Evolutionary conservation across 2,888 invertebrate genomes (phyloP).

Genomic region (Pollenia angustigena): DNA sequence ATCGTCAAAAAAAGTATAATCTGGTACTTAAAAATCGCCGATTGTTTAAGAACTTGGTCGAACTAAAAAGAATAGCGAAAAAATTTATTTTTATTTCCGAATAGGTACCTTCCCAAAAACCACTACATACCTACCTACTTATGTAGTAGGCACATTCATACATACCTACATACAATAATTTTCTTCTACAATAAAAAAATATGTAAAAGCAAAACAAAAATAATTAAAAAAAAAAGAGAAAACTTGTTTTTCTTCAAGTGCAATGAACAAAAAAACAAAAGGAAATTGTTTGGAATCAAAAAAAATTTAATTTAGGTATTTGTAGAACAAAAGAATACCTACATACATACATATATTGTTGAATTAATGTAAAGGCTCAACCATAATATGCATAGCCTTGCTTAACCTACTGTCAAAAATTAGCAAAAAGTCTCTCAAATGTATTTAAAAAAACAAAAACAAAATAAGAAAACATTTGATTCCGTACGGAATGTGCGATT

Average conservation of each 20-base stretch:
- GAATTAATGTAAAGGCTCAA: conserved; percentile 51
- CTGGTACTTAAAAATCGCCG: conserved; percentile 23
- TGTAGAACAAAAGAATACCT: conserved; percentile 53
- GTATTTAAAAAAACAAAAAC: too few relatives aligned
- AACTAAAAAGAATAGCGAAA: conserved; percentile 18
- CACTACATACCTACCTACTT: too few relatives aligned
- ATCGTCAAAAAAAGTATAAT: background rate
- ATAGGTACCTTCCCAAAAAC: too few relatives aligned
- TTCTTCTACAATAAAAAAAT: background rate
- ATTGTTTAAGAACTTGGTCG: background rate
- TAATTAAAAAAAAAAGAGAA: background rate
- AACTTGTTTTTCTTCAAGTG: conserved; percentile 1
- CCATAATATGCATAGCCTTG: too few relatives aligned
- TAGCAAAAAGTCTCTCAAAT: too few relatives aligned
- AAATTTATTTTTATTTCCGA: too few relatives aligned
- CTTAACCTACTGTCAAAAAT: too few relatives aligned
- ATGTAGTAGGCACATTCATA: too few relatives aligned
- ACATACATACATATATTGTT: conserved; percentile 31
- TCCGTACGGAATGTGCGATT: too few relatives aligned
- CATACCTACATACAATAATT: too few relatives aligned
- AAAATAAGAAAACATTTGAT: too few relatives aligned
- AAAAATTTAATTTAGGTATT: background rate
- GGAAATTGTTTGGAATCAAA: conserved; percentile 4
- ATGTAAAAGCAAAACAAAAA: background rate
- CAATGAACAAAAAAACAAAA: conserved; percentile 17